Base-by-base conservation (phyloP, 2,797 vertebrate species). In the Sebastiscus albofasciatus region DNA sequence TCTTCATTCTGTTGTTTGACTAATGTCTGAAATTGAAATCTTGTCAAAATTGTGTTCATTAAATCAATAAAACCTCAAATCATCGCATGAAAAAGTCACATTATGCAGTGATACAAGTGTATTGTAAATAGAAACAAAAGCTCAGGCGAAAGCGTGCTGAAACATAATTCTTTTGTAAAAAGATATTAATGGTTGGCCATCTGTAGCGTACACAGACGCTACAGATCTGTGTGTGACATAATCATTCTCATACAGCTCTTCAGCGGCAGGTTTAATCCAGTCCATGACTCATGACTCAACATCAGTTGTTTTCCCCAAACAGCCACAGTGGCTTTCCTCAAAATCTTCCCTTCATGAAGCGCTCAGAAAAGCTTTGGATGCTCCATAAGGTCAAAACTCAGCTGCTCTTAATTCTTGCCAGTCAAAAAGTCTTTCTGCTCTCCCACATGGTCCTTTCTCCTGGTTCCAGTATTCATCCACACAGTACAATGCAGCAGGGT, bases 401-500 rank as follows among this genome's bases (percentile, higher is more conserved):
- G 39, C 14, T 67, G 62, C 67, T 60, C 8, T 49, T 49, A 49
- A 75, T 31, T 66, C 39, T 61, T 31, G 22, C 16, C 14, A 0
- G 26, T 72, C 11, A 46, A 39, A 55, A 78, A 52, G 9, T 16
- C 10, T 56, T 42, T 22, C 39, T 18, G 11, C 7, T 56, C 75
- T 58, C 69, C 56, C 56, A 4, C 18, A 24, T 12, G n/a, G 4
- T 20, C 49, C 1, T 22, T 33, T 79, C 31, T 78, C 26, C 69
- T 61, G 59, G 49, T 78, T 72, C 42, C 42, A 16, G 42, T 46
- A 36, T 69, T 69, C 13, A 31, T 62, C 69, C 55, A 12, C 33
- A 9, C 33, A 9, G 79, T 8, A 85, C 87, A 88, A 87, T 86
- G 22, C 71, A 74, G 80, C 70, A 73, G 86, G 66, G 68, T 83